A percentile compares a stretch with the other conserved stretches of the same genome.
Conservation (phyloP, 2,888 invertebrate species). For the Copidosoma aretas region DNA sequence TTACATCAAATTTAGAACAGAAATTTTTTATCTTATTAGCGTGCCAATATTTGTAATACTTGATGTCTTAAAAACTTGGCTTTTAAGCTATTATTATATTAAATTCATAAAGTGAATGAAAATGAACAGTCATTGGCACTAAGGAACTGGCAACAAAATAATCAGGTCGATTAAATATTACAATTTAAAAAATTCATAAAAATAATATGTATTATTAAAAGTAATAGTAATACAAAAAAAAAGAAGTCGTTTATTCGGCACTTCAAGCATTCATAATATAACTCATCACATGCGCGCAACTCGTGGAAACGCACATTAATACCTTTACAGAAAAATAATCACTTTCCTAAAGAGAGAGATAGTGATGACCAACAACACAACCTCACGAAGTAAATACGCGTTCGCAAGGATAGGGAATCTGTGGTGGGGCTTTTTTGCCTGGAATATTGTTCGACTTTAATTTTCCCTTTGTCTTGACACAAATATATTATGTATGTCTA, state of each 20-base stretch:
- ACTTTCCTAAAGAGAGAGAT: slow-evolving; percentile 38
- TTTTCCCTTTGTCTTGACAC: slow-evolving; percentile 23
- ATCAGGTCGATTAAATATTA: slow-evolving; percentile 35
- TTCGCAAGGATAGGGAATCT: slow-evolving; percentile 11
- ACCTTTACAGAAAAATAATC: slow-evolving; percentile 37
- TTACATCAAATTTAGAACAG: slow-evolving; percentile 12
- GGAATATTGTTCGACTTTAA: slow-evolving; percentile 30
- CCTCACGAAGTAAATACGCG: slow-evolving; percentile 23
- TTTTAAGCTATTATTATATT: slow-evolving; percentile 27
- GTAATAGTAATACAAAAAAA: slow-evolving; percentile 26
- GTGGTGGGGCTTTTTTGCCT: slow-evolving; percentile 7
- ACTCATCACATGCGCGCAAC: slow-evolving; percentile 27
- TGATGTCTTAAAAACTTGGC: slow-evolving; percentile 13
- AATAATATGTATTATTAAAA: slow-evolving; percentile 20
- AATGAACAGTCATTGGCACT: slow-evolving; percentile 37
- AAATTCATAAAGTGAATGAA: slow-evolving; percentile 20
- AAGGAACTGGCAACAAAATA: slow-evolving; percentile 42
- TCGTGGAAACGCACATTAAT: slow-evolving; percentile 30
- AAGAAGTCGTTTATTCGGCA: slow-evolving; percentile 37
- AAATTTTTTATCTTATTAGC: slow-evolving; percentile 17
- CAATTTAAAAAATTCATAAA: slow-evolving; percentile 26
- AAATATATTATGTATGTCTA: slow-evolving; percentile 40
- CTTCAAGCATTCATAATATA: slow-evolving; percentile 29
- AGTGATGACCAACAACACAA: slow-evolving; percentile 37
- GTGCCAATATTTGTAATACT: slow-evolving; percentile 30